phyloP scores from a whole-genome alignment of 53 echinoderm and acorn worm genomes.

The Mesocentrotus franciscanus region DNA sequence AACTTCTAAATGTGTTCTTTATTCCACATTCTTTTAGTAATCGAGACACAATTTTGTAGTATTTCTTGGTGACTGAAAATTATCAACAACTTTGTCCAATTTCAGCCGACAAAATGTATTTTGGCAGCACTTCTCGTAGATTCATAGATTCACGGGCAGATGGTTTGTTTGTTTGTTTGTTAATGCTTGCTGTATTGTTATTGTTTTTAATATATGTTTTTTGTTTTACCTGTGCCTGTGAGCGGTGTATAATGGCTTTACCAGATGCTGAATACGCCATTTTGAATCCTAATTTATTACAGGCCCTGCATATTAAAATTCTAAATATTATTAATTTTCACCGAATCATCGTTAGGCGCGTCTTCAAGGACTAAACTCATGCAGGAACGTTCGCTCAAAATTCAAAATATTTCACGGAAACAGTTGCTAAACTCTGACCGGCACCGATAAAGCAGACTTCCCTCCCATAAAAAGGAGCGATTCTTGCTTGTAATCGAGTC shows the following conservation, averaged over 20 bases:
- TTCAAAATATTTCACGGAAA: constrained; percentile 23
- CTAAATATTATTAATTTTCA: not conserved
- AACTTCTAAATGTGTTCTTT: too few relatives aligned
- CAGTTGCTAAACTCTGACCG: constrained; percentile 27
- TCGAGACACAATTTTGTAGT: not conserved
- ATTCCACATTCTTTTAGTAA: too few relatives aligned
- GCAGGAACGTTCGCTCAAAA: not conserved
- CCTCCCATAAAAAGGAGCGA: not conserved
- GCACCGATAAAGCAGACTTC: constrained; percentile 45
- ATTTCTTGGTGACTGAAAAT: not conserved
- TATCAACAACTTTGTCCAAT: not conserved
- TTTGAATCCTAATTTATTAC: not conserved
- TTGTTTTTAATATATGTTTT: too few relatives aligned
- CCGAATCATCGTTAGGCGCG: not conserved
- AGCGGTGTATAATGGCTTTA: not conserved
- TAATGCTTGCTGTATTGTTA: too few relatives aligned
- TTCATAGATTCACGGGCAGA: too few relatives aligned
- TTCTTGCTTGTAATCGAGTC: not conserved
- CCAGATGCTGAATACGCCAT: not conserved
- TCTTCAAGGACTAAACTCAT: not conserved
- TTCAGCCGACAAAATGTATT: not conserved
- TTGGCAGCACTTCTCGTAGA: not conserved
- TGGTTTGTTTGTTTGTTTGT: too few relatives aligned
- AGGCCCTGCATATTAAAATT: not conserved
- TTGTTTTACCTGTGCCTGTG: not conserved